Evolutionary conservation across 30 jellyfish, hydroid and myxozoan genomes (phyloP), one percentile per base, ranked within the genome.

Genomic region (Euphysa ruthae): DNA sequence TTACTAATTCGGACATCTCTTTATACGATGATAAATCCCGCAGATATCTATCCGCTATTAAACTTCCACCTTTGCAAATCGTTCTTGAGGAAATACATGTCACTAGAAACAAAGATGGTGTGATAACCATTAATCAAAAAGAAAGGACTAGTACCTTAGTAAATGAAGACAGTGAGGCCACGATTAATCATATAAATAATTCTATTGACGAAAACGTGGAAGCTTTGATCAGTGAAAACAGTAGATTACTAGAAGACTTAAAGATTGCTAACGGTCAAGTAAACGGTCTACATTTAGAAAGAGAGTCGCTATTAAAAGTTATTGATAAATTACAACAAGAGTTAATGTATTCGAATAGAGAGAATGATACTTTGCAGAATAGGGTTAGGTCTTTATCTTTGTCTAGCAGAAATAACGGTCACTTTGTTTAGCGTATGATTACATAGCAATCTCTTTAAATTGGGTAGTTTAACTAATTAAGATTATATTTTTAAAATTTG

Each of bases 311-410:
- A 21, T 51, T 88, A 25, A 88, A 88, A 68, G 97, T 88, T 13
- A 82, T 88, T 14, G 97, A 88, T 32, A 88, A 88, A 49, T 57
- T 88, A 43, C 94, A 88, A 46, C 97, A 73, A 57, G 97, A 88
- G 35, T 38, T 88, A 71, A 88, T 88, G 94, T 79, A 81, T 84
- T 88, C 97, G 14, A 88, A 88, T 69, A 73, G 78, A 23, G 94
- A 88, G 35, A 88, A 88, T 43, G 97, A 88, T 10, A 55, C 64
- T 63, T 61, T 88, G 3, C 73, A 70, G 50, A 72, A 65, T 12
- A 58, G 82, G 43, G 69, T 85, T 7, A 55, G 78, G 12, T 42
- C 80, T n/a, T n/a, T n/a, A n/a, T n/a, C n/a, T n/a, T n/a, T n/a
- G n/a, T n/a, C n/a, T n/a, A n/a, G n/a, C n/a, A n/a, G n/a, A n/a